phyloP scores from a whole-genome alignment of 1,140 invertebrate genomes.

The Nylanderia fulva region DNA sequence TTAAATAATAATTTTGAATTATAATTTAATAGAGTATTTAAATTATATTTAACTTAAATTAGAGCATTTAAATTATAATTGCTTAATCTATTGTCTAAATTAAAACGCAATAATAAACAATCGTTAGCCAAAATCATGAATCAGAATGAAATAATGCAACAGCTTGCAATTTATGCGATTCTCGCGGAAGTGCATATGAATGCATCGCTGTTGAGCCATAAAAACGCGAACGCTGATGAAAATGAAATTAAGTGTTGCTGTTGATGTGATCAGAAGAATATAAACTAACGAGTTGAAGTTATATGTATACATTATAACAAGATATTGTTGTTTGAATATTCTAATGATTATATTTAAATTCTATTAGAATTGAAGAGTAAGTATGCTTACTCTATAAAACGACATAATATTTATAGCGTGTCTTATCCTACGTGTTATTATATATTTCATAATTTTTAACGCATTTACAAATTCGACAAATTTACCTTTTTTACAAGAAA shows the following conservation, averaged over 20 bases:
- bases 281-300: background rate
- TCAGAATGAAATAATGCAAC: background rate
- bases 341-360: slow-evolving; percentile 35
- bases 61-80: background rate
- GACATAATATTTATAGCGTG: background rate
- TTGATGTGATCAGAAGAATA: slow-evolving; percentile 3
- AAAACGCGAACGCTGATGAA: slow-evolving; percentile 51
- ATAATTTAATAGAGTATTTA: no score
- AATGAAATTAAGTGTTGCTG: slow-evolving; percentile 38
- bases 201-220: slow-evolving; percentile 36
- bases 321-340: slow-evolving; percentile 10
- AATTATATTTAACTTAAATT: no score
- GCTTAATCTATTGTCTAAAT: background rate
- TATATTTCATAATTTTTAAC: background rate
- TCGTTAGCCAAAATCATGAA: background rate
- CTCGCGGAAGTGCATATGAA: slow-evolving; percentile 30
- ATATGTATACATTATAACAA: background rate
- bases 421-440: background rate
- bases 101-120: background rate
- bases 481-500: background rate
- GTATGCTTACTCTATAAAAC: background rate
- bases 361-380: slow-evolving; percentile 11
- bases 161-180: background rate
- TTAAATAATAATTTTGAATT: no score
- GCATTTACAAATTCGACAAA: background rate